Evolutionary conservation across 2,797 vertebrate species (phyloP), one percentile per base, ranked within the genome.

Genomic region (Scleropages formosus): DNA sequence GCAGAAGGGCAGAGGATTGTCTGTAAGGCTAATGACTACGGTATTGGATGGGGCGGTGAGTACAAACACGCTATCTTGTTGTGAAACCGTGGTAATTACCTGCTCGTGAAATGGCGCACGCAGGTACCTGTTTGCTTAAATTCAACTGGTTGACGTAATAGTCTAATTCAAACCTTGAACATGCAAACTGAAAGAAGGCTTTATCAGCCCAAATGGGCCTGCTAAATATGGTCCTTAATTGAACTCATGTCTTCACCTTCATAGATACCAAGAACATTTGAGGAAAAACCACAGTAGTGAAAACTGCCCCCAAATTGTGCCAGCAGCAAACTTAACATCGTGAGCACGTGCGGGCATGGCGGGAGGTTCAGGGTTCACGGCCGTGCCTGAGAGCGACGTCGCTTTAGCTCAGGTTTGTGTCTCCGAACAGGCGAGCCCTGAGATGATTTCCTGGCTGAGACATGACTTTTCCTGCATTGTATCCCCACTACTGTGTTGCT

Each of bases 361-460:
- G 56, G 31, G 39, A 39, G 31, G 27, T 27, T 72, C 27, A 44
- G 51, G 26, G 18, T 44, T 72, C 51, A 59, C 9, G 53, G 31
- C 31, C 39, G 12, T 26, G 69, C 44, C 31, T 39, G n/a, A n/a
- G n/a, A n/a, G 10, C 56, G 26, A 20, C 18, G 51, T 59, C n/a
- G 44, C 10, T 46, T 8, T 18, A 71, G 22, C 15, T 71, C 51
- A 58, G 68, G 51, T 59, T 46, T 61, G 31, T 61, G 26, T 60
- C 53, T 60, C 31, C 22, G 56, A 46, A 59, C 31, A 13, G 8
- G 49, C 24, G 26, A 72, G 60, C 60, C 71, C 71, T 72, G 71
- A 72, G 71, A 61, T 72, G 60, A 22, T 47, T 61, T 71, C 71
- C 71, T 61, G 58, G 71, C 58, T 60, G 72, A 72, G 39, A 61